These are phyloP conservation scores for Neomonachus schauinslandi DNA, from an alignment of 2,113 vertebrate species.

Conservation along the genomic window DNA sequence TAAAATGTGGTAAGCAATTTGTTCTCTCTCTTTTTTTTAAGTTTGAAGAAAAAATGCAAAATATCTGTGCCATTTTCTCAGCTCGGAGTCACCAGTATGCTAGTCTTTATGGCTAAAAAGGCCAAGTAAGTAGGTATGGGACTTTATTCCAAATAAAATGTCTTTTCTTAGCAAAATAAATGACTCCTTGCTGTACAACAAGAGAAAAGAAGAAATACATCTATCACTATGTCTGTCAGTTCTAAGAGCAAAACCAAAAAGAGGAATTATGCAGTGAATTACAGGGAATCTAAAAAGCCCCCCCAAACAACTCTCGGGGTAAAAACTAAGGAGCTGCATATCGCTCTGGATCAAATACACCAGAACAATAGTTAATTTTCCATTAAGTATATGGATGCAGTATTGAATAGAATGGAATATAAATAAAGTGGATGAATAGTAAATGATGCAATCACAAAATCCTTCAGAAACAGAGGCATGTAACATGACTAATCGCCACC, in stretches of 20 bases:
- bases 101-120: slow-evolving; percentile 27
- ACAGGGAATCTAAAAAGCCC: not conserved
- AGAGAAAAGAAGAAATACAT: not conserved
- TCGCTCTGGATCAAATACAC: not conserved
- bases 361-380: not conserved
- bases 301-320: not conserved
- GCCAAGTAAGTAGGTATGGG: not conserved
- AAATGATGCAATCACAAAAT: not conserved
- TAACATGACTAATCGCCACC: not conserved
- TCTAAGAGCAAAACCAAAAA: slow-evolving; percentile 14
- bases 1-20: not conserved
- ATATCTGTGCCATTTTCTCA: not conserved
- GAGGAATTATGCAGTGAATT: not conserved
- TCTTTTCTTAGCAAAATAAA: slow-evolving; percentile 46
- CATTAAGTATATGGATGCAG: not conserved
- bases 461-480: not conserved
- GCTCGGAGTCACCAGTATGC: not conserved
- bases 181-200: not conserved
- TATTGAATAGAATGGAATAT: not conserved
- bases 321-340: not conserved
- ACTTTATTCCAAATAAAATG: slow-evolving; percentile 49
- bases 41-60: not conserved
- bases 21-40: not conserved
- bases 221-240: not conserved
- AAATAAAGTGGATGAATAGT: not conserved